Conservation (phyloP, 1,140 invertebrate genomes). For the Diorhabda sublineata region DNA sequence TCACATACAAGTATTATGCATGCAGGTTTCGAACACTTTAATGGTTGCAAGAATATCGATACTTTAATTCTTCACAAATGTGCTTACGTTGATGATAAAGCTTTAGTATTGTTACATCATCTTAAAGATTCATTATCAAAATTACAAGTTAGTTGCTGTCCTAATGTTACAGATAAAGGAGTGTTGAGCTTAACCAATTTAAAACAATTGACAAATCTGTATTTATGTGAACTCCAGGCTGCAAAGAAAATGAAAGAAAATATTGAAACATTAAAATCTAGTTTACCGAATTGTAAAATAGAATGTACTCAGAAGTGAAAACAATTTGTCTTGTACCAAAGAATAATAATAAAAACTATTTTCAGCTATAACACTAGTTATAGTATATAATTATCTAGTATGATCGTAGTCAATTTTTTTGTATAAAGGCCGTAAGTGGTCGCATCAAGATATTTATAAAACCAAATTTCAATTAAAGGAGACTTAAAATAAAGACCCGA, state of each 20-base stretch:
- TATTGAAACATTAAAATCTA: slow-evolving; percentile 47
- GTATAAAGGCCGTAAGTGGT: too few relatives aligned
- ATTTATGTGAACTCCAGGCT: slow-evolving; percentile 56
- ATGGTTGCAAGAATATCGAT: slow-evolving; percentile 58
- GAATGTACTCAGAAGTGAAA: not conserved
- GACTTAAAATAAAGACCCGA: too few relatives aligned
- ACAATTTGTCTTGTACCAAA: too few relatives aligned
- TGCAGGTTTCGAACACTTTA: slow-evolving; percentile 71
- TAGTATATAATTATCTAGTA: too few relatives aligned
- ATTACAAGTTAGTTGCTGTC: slow-evolving; percentile 65
- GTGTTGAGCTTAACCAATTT: slow-evolving; percentile 55
- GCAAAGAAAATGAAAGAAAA: slow-evolving; percentile 55
- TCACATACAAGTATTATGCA: slow-evolving; percentile 71
- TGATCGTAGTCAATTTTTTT: too few relatives aligned
- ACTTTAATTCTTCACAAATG: slow-evolving; percentile 65
- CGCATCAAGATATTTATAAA: too few relatives aligned
- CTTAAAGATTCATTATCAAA: slow-evolving; percentile 56
- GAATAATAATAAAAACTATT: too few relatives aligned
- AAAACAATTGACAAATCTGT: slow-evolving; percentile 54
- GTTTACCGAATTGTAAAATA: slow-evolving; percentile 14
- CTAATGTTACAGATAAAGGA: slow-evolving; percentile 61
- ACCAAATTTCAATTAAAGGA: too few relatives aligned
- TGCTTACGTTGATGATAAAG: slow-evolving; percentile 62
- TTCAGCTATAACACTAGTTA: too few relatives aligned
- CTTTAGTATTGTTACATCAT: slow-evolving; percentile 53